Base-by-base conservation (phyloP, 2,797 vertebrate species). In the Poecilia gillii region DNA sequence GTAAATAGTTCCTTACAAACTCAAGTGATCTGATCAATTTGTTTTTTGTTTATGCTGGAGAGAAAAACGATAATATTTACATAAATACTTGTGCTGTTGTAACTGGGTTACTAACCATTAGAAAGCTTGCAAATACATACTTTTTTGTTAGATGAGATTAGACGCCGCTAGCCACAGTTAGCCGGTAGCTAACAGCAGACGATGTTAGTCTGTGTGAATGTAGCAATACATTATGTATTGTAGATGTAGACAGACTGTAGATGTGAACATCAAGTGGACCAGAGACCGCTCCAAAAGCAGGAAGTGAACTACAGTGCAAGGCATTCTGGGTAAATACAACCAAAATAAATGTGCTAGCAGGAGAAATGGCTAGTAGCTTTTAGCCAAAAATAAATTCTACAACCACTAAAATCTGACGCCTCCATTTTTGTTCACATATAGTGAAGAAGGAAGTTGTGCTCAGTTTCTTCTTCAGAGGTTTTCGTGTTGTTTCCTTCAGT, bases 241-340 rank as follows among this genome's bases (percentile, higher is more conserved):
- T 84, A 18, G 16, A 70, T 47, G 79, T 57, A 72, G 77, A 46
- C 46, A 46, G 46, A 46, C 14, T 51, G 45, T 13, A 47, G 12
- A 47, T 51, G 49, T 51, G 20, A 51, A 51, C 20, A 14, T 51
- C 49, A n/a, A 55, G 25, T 1, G 3, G 53, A 55, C 53, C 25
- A 12, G 51, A 55, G 25, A n/a, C 8, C 8, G 25, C 8, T 55
- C 2, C 53, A 55, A n/a, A 55, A 53, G 8, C 51, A 53, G 51
- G 8, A 55, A 4, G 51, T n/a, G 23, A n/a, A n/a, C 23, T 11
- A 55, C 51, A 55, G 25, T 55, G 25, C 53, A 55, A n/a, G 25
- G 53, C 25, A 11, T 55, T 55, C 53, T 55, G 53, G 53, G 53
- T 55, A 55, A 55, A n/a, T 12, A 9, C 23, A 53, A 25, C 51